Conservation (phyloP, 2,797 vertebrate species). For the Chrysocyon brachyurus region DNA sequence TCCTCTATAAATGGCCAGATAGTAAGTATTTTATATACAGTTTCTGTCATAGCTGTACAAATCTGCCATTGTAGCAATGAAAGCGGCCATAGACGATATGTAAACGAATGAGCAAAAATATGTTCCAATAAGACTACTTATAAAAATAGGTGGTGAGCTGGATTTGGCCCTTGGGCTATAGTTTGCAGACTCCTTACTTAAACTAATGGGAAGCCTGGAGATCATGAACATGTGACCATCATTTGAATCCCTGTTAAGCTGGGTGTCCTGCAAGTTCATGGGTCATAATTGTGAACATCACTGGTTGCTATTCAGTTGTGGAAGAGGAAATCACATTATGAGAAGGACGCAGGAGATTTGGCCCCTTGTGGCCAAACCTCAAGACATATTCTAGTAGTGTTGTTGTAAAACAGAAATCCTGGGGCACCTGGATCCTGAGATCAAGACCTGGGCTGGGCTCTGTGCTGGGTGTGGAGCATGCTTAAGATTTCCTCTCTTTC, state of each 20-base stretch:
- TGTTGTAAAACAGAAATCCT: constrained; percentile 48
- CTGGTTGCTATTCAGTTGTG: neutral
- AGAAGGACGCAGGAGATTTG: neutral
- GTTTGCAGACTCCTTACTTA: neutral
- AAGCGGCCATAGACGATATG: neutral
- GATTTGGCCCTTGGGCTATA: neutral
- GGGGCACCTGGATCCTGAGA: neutral
- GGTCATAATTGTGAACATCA: neutral
- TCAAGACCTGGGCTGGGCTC: neutral
- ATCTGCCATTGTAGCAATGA: neutral
- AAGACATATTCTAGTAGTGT: neutral
- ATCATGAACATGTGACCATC: neutral
- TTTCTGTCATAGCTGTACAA: neutral
- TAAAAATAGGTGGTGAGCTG: neutral
- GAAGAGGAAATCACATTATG: neutral
- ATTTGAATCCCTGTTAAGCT: neutral
- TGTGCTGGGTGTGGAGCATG: neutral
- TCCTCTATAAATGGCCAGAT: neutral
- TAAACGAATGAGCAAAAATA: constrained; percentile 17
- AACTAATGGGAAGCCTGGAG: neutral
- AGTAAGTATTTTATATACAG: constrained; percentile 27
- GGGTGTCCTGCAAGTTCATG: neutral
- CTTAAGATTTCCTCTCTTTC: neutral
- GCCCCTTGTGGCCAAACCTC: neutral
- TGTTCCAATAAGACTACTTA: constrained; percentile 26